Evolutionary conservation across 1,140 invertebrate genomes (phyloP).

Genomic region (Pogonomyrmex californicus): DNA sequence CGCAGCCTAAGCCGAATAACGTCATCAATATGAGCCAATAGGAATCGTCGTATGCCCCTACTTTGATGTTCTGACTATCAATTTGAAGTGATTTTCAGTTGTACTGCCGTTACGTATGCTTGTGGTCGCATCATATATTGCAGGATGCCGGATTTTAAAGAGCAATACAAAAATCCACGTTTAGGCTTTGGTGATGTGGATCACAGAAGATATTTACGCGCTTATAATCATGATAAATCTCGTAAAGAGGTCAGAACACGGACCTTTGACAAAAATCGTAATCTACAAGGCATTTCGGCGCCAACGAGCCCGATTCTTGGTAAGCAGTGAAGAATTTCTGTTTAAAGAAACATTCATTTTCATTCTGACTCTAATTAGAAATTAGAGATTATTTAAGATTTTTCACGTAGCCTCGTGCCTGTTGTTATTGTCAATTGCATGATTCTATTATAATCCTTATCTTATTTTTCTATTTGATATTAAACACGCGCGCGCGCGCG

Average conservation of each 20-base stretch:
- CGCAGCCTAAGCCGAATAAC: too few relatives aligned
- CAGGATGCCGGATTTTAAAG: constrained; percentile 34
- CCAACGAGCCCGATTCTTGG: background rate
- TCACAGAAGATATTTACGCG: constrained; percentile 42
- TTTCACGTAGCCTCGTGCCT: background rate
- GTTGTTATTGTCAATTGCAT: background rate
- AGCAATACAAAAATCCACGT: constrained; percentile 60
- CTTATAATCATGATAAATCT: constrained; percentile 5
- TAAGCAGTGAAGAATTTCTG: constrained; percentile 9
- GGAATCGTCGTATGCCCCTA: background rate
- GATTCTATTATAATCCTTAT: background rate
- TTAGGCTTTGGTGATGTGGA: constrained; percentile 24
- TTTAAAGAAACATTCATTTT: background rate
- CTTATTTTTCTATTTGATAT: background rate
- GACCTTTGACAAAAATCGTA: constrained; percentile 49
- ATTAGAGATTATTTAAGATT: background rate
- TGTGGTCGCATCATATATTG: background rate
- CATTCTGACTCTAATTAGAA: background rate
- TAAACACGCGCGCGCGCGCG: background rate
- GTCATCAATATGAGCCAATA: background rate
- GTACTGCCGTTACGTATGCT: background rate
- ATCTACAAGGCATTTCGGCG: background rate
- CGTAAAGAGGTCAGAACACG: constrained; percentile 42
- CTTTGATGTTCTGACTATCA: background rate
- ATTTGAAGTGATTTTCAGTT: constrained; percentile 49